Conservation (phyloP, 2,113 vertebrate species). For the Pangasianodon hypophthalmus region DNA sequence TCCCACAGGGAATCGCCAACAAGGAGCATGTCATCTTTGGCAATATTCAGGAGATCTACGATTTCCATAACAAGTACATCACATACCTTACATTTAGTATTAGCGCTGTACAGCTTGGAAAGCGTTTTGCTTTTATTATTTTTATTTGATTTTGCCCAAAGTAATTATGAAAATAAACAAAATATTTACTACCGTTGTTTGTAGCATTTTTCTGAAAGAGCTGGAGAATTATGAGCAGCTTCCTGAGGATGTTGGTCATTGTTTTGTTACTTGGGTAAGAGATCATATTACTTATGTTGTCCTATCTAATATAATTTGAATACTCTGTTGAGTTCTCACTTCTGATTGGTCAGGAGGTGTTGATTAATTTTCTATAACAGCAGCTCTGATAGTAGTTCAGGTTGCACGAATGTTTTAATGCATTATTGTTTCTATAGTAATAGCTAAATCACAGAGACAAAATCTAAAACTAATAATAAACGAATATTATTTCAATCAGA, state of each 20-base stretch:
- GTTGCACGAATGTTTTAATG: neutral
- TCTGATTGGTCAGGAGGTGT: neutral
- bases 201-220: constrained; percentile 97
- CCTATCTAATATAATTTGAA: neutral
- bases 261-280: constrained; percentile 98
- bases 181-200: constrained; percentile 36
- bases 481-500: neutral
- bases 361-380: neutral
- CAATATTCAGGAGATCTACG: constrained; percentile 98
- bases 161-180: neutral
- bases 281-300: neutral
- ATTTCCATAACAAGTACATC: constrained; percentile 97
- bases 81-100: neutral
- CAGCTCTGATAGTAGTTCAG: neutral
- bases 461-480: neutral
- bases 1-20: constrained; percentile 88
- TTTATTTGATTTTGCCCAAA: neutral
- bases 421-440: neutral
- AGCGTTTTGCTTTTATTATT: neutral
- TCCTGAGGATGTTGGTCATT: constrained; percentile 96
- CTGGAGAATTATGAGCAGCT: constrained; percentile 98
- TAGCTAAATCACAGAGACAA: neutral
- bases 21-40: constrained; percentile 97
- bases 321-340: neutral
- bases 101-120: neutral